phyloP scores from a whole-genome alignment of 2,113 vertebrate genomes.

The Halichoerus grypus region DNA sequence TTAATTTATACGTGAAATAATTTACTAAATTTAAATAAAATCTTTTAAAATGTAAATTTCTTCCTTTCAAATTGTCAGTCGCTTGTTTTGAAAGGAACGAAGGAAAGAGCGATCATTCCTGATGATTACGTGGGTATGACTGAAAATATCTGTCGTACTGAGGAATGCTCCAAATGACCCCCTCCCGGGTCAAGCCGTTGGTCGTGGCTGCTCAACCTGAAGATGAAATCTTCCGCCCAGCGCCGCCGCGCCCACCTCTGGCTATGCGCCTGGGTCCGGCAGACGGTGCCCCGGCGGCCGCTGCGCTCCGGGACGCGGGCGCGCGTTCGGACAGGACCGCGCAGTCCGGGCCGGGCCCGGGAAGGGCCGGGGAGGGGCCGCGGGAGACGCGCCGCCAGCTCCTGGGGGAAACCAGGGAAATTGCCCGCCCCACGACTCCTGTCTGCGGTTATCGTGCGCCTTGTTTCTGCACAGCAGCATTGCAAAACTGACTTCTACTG shows the following conservation, averaged over 20 bases:
- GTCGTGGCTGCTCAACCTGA: no score
- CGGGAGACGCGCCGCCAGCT: neutral
- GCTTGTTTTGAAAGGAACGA: neutral
- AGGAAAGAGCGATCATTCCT: neutral
- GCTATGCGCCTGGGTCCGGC: neutral
- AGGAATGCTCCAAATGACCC: no score
- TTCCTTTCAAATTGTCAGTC: neutral
- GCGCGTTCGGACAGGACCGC: neutral
- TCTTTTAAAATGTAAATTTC: neutral
- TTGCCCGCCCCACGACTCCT: accelerated
- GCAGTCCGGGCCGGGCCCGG: neutral
- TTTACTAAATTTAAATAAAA: neutral
- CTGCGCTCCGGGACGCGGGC: neutral
- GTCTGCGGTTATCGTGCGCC: neutral
- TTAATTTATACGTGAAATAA: neutral
- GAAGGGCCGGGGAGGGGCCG: neutral
- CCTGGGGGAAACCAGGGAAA: neutral
- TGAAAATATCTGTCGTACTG: neutral
- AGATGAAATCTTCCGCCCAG: neutral
- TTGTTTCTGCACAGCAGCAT: neutral
- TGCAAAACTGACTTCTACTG: neutral
- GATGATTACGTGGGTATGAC: neutral
- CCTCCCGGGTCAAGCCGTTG: neutral
- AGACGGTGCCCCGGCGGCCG: neutral
- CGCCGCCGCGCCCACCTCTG: neutral